These are phyloP conservation scores for Lordiphosa stackelbergi DNA, from an alignment of 1,140 invertebrate species.

Conservation along the genomic window DNA sequence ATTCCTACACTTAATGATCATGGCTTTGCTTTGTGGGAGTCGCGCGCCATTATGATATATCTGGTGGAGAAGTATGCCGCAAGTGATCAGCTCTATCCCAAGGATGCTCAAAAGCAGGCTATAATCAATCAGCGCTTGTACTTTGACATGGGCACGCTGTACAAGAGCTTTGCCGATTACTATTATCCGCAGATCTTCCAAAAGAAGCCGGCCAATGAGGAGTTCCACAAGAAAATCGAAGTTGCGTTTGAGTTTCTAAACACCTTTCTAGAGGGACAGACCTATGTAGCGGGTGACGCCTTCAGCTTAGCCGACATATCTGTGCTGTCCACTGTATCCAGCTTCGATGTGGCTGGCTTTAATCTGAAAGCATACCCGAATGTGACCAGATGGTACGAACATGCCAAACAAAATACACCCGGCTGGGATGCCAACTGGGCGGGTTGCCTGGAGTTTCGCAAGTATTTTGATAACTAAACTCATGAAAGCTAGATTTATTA, in stretches of 20 bases:
- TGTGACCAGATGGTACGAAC: conserved; percentile 83
- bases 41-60: conserved; percentile 78
- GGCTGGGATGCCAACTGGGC: conserved; percentile 85
- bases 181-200: conserved; percentile 85
- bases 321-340: conserved; percentile 81
- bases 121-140: conserved; percentile 84
- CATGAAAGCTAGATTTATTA: conserved; percentile 23
- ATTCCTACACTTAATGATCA: conserved; percentile 64
- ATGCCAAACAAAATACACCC: conserved; percentile 82
- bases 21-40: conserved; percentile 54
- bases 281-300: conserved; percentile 82
- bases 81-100: conserved; percentile 82
- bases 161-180: conserved; percentile 79
- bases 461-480: conserved; percentile 45
- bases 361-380: conserved; percentile 84
- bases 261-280: conserved; percentile 81
- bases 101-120: conserved; percentile 81
- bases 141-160: conserved; percentile 84
- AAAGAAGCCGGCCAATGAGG: conserved; percentile 81
- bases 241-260: conserved; percentile 82
- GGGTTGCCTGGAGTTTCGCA: conserved; percentile 42
- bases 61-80: conserved; percentile 80
- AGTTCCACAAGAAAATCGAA: conserved; percentile 81
- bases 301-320: conserved; percentile 87
- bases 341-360: conserved; percentile 82